phyloP scores from a whole-genome alignment of 2,797 vertebrate species.

The Amblyraja radiata region DNA sequence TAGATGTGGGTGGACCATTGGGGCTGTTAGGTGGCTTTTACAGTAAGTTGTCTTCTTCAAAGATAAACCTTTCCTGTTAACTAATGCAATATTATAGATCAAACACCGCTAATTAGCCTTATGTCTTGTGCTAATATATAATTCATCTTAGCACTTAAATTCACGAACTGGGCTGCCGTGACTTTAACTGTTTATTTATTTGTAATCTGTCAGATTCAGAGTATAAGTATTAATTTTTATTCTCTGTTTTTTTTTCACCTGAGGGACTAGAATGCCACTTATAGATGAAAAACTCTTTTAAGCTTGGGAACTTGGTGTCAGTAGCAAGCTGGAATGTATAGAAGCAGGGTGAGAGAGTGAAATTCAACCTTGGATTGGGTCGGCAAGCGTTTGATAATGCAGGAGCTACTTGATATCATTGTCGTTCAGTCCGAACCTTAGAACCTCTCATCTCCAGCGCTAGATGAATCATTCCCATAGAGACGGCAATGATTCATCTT shows the following conservation, averaged over 20 bases:
- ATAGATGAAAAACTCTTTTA: background rate
- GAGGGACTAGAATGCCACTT: background rate
- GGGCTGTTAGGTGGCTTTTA: background rate
- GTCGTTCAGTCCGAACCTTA: no score
- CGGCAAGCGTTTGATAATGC: no score
- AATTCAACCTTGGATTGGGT: no score
- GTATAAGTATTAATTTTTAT: background rate
- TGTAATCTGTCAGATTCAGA: background rate
- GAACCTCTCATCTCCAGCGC: no score
- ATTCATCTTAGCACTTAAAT: background rate
- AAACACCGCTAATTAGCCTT: background rate
- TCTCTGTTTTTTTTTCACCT: background rate
- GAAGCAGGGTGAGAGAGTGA: background rate
- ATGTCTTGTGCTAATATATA: background rate
- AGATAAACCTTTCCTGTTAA: conserved; percentile 3
- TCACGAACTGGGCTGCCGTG: background rate
- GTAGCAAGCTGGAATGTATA: background rate
- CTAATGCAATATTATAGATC: background rate
- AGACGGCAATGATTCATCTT: no score
- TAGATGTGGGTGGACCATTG: conserved; percentile 9
- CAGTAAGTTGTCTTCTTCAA: conserved; percentile 6
- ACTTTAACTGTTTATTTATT: background rate
- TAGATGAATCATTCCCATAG: no score
- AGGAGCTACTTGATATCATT: no score
- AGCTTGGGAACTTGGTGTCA: background rate